Evolutionary conservation across 2,888 invertebrate species (phyloP).

Genomic region (Cartodere bifasciata): DNA sequence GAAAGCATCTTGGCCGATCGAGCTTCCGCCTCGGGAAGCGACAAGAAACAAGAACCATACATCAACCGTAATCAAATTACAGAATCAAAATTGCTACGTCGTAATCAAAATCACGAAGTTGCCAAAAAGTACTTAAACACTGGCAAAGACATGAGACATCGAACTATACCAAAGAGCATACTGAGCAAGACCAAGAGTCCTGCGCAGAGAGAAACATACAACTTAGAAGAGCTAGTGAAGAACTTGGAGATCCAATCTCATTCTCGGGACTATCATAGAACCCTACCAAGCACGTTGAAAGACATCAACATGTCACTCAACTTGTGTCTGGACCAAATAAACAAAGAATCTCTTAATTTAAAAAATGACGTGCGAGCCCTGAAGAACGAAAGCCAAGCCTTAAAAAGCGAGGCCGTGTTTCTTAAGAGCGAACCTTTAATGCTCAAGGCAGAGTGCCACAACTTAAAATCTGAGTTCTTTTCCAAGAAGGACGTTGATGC

Average conservation of each 20-base stretch:
- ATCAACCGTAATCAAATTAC: not conserved
- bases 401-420: too few relatives aligned
- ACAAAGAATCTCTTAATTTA: slow-evolving; percentile 4
- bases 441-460: too few relatives aligned
- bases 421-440: too few relatives aligned
- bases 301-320: slow-evolving; percentile 18
- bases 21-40: not conserved
- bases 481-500: too few relatives aligned
- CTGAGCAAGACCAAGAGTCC: slow-evolving; percentile 7
- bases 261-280: too few relatives aligned
- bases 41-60: not conserved
- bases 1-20: slow-evolving; percentile 10
- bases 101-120: not conserved
- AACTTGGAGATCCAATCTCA: too few relatives aligned
- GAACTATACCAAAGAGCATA: slow-evolving; percentile 11
- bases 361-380: too few relatives aligned
- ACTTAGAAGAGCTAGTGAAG: too few relatives aligned
- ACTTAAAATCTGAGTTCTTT: too few relatives aligned
- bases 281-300: slow-evolving; percentile 26
- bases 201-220: not conserved
- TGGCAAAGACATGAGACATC: slow-evolving; percentile 9
- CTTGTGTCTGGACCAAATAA: slow-evolving; percentile 1
- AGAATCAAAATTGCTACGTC: not conserved
- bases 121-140: not conserved
- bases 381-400: too few relatives aligned